These are phyloP conservation scores for Callaeas wilsoni DNA, from an alignment of 2,113 vertebrate species.

Conservation along the genomic window DNA sequence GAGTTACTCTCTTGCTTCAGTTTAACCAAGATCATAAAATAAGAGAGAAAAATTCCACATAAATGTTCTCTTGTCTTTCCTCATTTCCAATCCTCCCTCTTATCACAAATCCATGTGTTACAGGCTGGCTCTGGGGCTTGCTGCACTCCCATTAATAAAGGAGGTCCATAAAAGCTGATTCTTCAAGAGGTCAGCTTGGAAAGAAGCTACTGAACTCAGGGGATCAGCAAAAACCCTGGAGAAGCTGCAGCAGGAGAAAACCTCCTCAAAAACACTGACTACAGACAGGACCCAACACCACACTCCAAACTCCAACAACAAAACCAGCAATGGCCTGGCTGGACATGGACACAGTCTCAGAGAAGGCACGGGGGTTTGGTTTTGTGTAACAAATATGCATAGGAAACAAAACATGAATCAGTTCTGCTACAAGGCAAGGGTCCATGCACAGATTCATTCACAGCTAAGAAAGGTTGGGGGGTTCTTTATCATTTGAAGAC, in stretches of 20 bases:
- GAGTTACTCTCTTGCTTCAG: not conserved
- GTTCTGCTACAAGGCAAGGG: slow-evolving; percentile 1
- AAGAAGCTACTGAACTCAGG: not conserved
- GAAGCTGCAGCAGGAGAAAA: not conserved
- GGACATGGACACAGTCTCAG: not conserved
- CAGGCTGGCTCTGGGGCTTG: not conserved
- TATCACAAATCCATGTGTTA: not conserved
- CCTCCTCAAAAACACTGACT: not conserved
- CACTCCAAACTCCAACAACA: not conserved
- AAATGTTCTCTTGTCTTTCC: not conserved
- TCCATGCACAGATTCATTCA: slow-evolving; percentile 31
- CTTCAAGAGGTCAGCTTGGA: not conserved
- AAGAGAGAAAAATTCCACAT: not conserved
- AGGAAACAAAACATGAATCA: not conserved
- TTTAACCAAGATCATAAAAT: not conserved
- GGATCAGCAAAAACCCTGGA: not conserved
- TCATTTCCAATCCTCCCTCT: not conserved
- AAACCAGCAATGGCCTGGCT: not conserved
- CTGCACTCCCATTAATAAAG: not conserved
- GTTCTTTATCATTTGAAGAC: not conserved
- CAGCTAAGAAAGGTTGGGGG: not conserved
- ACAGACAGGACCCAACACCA: not conserved
- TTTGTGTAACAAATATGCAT: slow-evolving; percentile 33
- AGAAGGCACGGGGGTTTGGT: slow-evolving; percentile 47
- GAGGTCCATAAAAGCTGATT: not conserved